Percentiles rank a stretch among this genome's conserved stretches.
phyloP scores from a whole-genome alignment of 30 jellyfish, hydroid and myxozoan genomes.

The Aurelia aurita region DNA sequence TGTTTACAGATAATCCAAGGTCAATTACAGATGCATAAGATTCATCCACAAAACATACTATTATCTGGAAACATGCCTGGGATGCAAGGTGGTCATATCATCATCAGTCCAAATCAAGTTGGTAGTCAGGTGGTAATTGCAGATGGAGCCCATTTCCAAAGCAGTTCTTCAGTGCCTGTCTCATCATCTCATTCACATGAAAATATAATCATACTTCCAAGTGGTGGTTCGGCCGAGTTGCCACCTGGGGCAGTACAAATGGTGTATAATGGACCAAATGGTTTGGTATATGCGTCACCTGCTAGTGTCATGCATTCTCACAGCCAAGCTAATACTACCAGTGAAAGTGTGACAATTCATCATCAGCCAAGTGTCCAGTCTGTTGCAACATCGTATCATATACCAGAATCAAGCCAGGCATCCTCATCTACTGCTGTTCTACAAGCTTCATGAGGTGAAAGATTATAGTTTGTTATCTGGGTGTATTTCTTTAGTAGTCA shows the following conservation, averaged over 20 bases:
- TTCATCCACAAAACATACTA: slow-evolving; percentile 96
- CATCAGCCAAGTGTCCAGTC: slow-evolving; percentile 57
- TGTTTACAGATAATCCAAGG: slow-evolving; percentile 83
- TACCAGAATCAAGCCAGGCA: slow-evolving; percentile 19
- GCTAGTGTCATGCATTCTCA: slow-evolving; percentile 34
- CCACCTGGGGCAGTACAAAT: slow-evolving; percentile 84
- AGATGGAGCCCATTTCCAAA: slow-evolving; percentile 37
- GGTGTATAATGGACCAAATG: slow-evolving; percentile 83
- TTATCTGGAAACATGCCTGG: slow-evolving; percentile 87
- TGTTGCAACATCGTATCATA: slow-evolving; percentile 26
- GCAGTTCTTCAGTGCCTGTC: slow-evolving; percentile 11
- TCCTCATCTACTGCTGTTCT: slow-evolving; percentile 10
- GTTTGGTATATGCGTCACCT: slow-evolving; percentile 81
- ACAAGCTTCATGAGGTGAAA: slow-evolving; percentile 22
- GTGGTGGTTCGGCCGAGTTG: slow-evolving; percentile 52
- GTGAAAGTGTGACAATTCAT: slow-evolving; percentile 58
- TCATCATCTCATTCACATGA: slow-evolving; percentile 69
- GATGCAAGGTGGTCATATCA: slow-evolving; percentile 85
- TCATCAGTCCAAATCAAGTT: slow-evolving; percentile 68
- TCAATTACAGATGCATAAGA: slow-evolving; percentile 92
- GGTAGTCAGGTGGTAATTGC: slow-evolving; percentile 82
- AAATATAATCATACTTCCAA: slow-evolving; percentile 75
- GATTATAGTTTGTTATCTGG: background rate
- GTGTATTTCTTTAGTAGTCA: too few relatives aligned
- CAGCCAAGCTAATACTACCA: slow-evolving; percentile 12